These are phyloP conservation scores for Candidula unifasciata DNA, from an alignment of 2,888 invertebrate genomes.

Conservation along the genomic window DNA sequence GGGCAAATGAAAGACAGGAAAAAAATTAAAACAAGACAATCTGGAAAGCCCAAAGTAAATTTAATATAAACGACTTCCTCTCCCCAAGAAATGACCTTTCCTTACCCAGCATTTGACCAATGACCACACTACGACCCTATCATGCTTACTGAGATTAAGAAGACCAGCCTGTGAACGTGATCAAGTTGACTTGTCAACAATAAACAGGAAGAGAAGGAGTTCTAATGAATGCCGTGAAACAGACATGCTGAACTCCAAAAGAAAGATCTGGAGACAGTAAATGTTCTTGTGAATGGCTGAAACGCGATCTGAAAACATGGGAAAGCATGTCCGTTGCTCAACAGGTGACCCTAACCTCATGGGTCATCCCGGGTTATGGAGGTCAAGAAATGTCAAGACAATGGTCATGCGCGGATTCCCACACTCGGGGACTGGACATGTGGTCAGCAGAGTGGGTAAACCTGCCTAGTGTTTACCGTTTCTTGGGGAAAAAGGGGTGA, in stretches of 20 bases:
- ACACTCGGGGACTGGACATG: constrained; percentile 42
- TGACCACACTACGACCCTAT: constrained; percentile 22
- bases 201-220: constrained; percentile 9
- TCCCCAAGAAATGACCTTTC: background rate
- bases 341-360: constrained; percentile 42
- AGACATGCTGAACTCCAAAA: constrained; percentile 14
- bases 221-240: background rate
- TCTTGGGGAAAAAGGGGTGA: background rate
- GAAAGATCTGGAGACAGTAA: background rate
- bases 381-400: constrained; percentile 49
- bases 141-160: constrained; percentile 13
- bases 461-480: constrained; percentile 11
- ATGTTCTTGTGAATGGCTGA: background rate
- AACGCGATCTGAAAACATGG: constrained; percentile 12
- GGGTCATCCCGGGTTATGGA: constrained; percentile 35
- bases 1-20: background rate
- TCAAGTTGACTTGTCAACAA: background rate
- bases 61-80: too few relatives aligned
- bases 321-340: constrained; percentile 48
- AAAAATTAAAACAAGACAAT: background rate
- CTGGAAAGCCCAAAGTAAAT: too few relatives aligned
- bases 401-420: constrained; percentile 42
- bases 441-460: constrained; percentile 35
- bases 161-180: background rate
- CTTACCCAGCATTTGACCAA: background rate